Percentiles rank a stretch among this genome's conserved stretches.
Conservation (phyloP, 2,797 vertebrate genomes). For the Girardinus metallicus region DNA sequence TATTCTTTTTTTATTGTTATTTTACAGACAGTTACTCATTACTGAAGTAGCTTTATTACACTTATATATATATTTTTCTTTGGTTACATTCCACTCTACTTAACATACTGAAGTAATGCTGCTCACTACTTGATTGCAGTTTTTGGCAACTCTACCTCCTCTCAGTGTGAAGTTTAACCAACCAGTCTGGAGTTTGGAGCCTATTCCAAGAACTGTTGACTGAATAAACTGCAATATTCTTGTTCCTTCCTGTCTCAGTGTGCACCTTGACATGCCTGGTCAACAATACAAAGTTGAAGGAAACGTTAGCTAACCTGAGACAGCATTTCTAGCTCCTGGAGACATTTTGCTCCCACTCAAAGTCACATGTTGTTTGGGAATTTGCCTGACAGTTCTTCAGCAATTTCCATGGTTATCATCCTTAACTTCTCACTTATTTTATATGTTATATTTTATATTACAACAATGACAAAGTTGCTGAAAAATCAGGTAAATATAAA, state of each 20-base stretch:
- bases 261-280: background rate
- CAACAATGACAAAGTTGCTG: background rate
- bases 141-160: background rate
- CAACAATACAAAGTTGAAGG: background rate
- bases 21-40: background rate
- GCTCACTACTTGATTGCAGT: background rate
- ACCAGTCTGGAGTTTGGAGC: background rate
- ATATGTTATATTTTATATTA: too few species aligned
- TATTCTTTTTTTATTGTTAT: background rate
- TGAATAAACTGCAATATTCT: background rate
- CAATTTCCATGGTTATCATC: background rate
- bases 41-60: background rate
- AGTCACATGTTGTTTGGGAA: constrained; percentile 33
- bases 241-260: background rate
- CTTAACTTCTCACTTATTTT: constrained; percentile 11
- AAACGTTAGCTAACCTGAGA: background rate
- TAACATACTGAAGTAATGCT: background rate
- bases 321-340: background rate
- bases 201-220: background rate
- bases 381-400: background rate
- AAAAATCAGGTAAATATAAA: too few species aligned
- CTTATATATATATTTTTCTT: background rate
- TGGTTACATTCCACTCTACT: background rate
- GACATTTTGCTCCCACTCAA: background rate
- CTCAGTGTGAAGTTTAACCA: background rate